phyloP scores from a whole-genome alignment of 2,888 invertebrate genomes.

The Neoascia interrupta region DNA sequence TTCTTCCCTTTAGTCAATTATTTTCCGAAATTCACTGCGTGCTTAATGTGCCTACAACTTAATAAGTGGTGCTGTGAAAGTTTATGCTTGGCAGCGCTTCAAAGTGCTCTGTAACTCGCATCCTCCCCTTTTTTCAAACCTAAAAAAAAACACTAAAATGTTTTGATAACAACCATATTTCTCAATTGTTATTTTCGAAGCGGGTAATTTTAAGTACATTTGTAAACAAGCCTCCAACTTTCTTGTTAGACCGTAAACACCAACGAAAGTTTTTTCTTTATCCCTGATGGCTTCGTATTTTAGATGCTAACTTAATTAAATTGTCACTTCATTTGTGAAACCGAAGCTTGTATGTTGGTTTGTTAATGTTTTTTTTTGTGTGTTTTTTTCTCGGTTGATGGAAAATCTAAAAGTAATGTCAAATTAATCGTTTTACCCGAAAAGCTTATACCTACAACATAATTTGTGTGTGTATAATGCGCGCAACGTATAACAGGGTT shows the following conservation, averaged over 20 bases:
- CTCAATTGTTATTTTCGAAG: slow-evolving; percentile 12
- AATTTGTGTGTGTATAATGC: slow-evolving; percentile 49
- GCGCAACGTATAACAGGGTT: slow-evolving; percentile 40
- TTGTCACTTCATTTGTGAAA: slow-evolving; percentile 67
- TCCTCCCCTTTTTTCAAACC: slow-evolving; percentile 9
- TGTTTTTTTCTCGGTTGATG: background rate
- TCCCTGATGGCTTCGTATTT: background rate
- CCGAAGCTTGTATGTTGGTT: slow-evolving; percentile 16
- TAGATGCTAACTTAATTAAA: slow-evolving; percentile 59
- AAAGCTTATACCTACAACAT: slow-evolving; percentile 67
- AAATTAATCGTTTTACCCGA: slow-evolving; percentile 53
- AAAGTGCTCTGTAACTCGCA: slow-evolving; percentile 16
- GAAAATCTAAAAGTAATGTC: slow-evolving; percentile 60
- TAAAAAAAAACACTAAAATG: background rate
- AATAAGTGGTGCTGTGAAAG: slow-evolving; percentile 20
- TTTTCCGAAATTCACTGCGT: background rate
- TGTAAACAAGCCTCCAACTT: slow-evolving; percentile 38
- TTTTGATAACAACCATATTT: slow-evolving; percentile 40
- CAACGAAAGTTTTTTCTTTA: background rate
- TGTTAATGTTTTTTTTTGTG: background rate
- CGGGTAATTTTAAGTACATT: slow-evolving; percentile 13
- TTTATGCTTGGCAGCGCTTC: slow-evolving; percentile 35
- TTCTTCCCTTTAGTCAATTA: too few species aligned
- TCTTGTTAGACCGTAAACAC: slow-evolving; percentile 55
- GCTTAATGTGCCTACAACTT: slow-evolving; percentile 25